Percentiles rank a stretch among this genome's conserved stretches.
Evolutionary conservation across 2,797 vertebrate genomes (phyloP).

Genomic region (Xenops minutus): DNA sequence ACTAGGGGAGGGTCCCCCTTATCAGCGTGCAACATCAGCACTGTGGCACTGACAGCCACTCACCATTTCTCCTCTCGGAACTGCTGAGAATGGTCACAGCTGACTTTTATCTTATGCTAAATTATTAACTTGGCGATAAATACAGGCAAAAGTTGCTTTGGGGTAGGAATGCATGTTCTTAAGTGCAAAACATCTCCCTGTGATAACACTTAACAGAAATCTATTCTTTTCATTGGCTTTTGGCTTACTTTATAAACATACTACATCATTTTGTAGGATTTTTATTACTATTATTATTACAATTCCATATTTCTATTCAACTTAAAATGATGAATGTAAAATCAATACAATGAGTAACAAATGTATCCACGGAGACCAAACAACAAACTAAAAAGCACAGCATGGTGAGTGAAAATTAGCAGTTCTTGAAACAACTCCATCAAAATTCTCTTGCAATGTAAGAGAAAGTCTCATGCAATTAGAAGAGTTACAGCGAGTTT

Average conservation of each 20-base stretch:
- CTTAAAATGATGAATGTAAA: conserved; percentile 49
- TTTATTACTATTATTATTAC: background rate
- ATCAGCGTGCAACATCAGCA: background rate
- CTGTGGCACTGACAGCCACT: background rate
- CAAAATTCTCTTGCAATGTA: conserved; percentile 36
- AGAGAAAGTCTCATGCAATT: conserved; percentile 34
- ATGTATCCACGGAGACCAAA: conserved; percentile 64
- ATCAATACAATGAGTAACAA: conserved; percentile 54
- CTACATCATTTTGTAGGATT: background rate
- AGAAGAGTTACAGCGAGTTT: conserved; percentile 5
- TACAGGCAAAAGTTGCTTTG: background rate
- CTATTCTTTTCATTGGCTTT: conserved; percentile 44
- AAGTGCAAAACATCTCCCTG: conserved; percentile 20
- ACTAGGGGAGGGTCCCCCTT: background rate
- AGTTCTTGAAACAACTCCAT: conserved; percentile 42
- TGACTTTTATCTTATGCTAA: conserved; percentile 6
- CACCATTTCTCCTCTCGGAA: background rate
- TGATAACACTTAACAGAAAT: conserved; percentile 5
- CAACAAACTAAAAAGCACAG: conserved; percentile 58
- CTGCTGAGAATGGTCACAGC: background rate
- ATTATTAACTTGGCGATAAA: conserved; percentile 42
- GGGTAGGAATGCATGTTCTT: background rate
- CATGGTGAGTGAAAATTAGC: conserved; percentile 25
- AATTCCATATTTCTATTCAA: conserved; percentile 29
- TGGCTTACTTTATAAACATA: background rate